Base-by-base conservation (phyloP, 2,113 vertebrate species). In the Osmerus mordax region DNA sequence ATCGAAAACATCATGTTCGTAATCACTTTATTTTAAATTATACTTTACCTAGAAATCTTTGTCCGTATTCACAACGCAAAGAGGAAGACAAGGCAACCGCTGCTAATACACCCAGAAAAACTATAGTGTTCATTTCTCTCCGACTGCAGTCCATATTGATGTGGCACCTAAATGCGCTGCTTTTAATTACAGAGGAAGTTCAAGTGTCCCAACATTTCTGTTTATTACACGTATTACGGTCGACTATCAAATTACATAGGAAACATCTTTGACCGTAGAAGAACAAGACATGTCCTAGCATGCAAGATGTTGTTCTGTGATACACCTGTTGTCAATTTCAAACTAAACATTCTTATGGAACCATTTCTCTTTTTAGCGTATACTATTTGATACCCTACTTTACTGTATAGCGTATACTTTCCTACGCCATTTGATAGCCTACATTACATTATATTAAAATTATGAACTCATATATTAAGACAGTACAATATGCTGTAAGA, bases 11-110 rank as follows among this genome's bases (percentile, higher is more conserved):
- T 47, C 8, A 47, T 47, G 41, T 47, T 47, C 41, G 41, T 9
- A 47, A 47, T 47, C 41, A 47, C 41, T 47, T 9, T 47, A 47
- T 28, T 28, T 28, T 3, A 28, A 28, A 12, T 47, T 47, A 47
- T 47, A 79, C 54, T 90, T 92, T 93, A 96, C 95, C 95, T 76
- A 91, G 76, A 53, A 91, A 80, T 72, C 86, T 90, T 73, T 82
- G 70, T 59, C 70, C 72, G 0, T 84, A 84, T 82, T 91, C 86
- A 67, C 95, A 95, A n/a, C 65, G 86, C 0, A 84, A 89, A 0
- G 83, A 76, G 15, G 77, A 64, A 28, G 72, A 80, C 15, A 83
- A 82, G 3, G 69, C 82, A 3, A 78, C 36, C 28, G 71, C 53
- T 28, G 69, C 61, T 60, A 83, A 19, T 59, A 85, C 2, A 72